Evolutionary conservation across 2,797 vertebrate species (phyloP).

Genomic region (Centropyge bicolor): DNA sequence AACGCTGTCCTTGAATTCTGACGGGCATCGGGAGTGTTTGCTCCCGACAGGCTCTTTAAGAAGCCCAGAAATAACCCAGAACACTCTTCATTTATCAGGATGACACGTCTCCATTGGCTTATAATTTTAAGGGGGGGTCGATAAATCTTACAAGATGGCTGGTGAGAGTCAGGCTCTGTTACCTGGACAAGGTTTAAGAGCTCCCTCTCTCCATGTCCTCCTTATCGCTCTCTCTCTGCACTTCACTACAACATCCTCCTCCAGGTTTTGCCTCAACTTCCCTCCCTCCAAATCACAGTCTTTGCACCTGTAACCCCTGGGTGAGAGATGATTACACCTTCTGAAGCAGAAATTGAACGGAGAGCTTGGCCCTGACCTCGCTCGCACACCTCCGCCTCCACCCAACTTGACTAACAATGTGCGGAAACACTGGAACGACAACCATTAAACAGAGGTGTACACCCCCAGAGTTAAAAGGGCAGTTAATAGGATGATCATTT

Average conservation of each 20-base stretch:
- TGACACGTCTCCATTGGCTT: constrained; percentile 59
- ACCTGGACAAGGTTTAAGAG: constrained; percentile 47
- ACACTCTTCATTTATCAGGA: constrained; percentile 63
- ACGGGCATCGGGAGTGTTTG: constrained; percentile 61
- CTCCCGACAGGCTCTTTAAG: constrained; percentile 64
- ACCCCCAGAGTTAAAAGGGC: constrained; percentile 12
- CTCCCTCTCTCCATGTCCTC: constrained; percentile 37
- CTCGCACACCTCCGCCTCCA: constrained; percentile 48
- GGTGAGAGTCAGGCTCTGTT: constrained; percentile 36
- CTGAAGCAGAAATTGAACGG: constrained; percentile 75
- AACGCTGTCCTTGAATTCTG: constrained; percentile 68
- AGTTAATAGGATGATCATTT: background rate
- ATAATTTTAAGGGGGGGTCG: constrained; percentile 51
- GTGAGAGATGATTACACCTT: constrained; percentile 81
- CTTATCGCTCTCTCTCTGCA: constrained; percentile 48
- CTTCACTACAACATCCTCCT: constrained; percentile 52
- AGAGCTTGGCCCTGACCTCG: constrained; percentile 62
- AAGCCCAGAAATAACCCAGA: constrained; percentile 69
- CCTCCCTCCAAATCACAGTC: constrained; percentile 74
- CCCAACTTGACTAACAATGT: constrained; percentile 28
- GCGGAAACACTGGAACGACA: constrained; percentile 18
- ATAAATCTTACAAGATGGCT: constrained; percentile 68
- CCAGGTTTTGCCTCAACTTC: constrained; percentile 44
- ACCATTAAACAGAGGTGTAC: background rate
- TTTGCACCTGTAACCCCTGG: constrained; percentile 77